phyloP scores from a whole-genome alignment of 1,140 invertebrate genomes.

The Paraescarpia echinospica region DNA sequence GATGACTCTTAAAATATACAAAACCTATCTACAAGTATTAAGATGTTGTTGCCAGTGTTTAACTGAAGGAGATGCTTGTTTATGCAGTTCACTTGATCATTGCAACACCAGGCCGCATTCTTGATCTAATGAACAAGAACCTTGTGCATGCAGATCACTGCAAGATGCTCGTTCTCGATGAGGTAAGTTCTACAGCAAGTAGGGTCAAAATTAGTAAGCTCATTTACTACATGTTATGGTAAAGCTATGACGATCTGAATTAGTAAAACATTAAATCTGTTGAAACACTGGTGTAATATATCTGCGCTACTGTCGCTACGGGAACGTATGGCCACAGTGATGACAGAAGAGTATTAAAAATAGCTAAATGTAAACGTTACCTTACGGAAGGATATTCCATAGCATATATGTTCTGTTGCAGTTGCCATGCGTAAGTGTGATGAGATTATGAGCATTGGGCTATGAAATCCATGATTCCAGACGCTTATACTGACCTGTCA shows the following conservation, averaged over 20 bases:
- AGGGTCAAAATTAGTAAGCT: not conserved
- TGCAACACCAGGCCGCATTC: constrained; percentile 97
- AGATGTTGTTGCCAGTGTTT: not conserved
- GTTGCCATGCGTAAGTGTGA: not conserved
- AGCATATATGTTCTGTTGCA: not conserved
- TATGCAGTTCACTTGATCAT: constrained; percentile 94
- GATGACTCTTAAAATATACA: not conserved
- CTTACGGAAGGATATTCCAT: too few relatives aligned
- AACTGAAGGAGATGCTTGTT: not conserved
- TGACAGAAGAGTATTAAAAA: too few relatives aligned
- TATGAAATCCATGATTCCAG: not conserved
- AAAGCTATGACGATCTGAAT: not conserved
- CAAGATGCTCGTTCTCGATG: constrained; percentile 95
- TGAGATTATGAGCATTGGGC: not conserved
- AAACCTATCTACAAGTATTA: not conserved
- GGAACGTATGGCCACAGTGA: too few relatives aligned
- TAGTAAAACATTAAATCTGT: too few relatives aligned
- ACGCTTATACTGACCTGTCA: not conserved
- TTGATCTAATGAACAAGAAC: constrained; percentile 99
- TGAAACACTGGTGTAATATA: too few relatives aligned
- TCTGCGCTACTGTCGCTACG: too few relatives aligned
- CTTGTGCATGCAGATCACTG: constrained; percentile 92
- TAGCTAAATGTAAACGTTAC: not conserved
- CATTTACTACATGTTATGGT: not conserved
- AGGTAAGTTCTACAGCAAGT: constrained; percentile 57